A percentile compares a stretch with the other conserved stretches of the same genome.
Conservation (phyloP, 2,113 vertebrate genomes). For the Sisor rabdophorus region DNA sequence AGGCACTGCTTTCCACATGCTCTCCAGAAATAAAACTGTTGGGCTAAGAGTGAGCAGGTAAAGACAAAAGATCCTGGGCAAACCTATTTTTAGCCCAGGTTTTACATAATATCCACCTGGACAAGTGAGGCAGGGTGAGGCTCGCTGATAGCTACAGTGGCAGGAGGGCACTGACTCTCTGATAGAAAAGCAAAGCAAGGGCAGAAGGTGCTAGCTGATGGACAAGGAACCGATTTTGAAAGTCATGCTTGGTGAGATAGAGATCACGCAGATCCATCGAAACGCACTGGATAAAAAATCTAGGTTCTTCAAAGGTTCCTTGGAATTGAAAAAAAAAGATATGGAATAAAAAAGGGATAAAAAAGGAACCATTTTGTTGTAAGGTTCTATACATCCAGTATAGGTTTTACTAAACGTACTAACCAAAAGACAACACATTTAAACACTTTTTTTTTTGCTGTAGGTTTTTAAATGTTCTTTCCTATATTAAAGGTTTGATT, state of each 20-base stretch:
- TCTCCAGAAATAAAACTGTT: constrained; percentile 78
- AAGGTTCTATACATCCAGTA: background rate
- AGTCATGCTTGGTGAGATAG: constrained; percentile 21
- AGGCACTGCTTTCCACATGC: constrained; percentile 71
- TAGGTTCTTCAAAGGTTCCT: background rate
- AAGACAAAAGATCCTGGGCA: constrained; percentile 80
- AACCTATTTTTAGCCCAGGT: constrained; percentile 73
- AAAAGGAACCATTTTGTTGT: background rate
- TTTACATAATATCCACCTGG: constrained; percentile 71
- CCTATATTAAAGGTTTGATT: no score
- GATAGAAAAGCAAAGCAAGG: constrained; percentile 45
- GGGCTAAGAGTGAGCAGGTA: constrained; percentile 79
- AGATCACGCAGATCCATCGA: constrained; percentile 19
- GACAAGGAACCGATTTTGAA: constrained; percentile 4
- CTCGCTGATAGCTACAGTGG: constrained; percentile 52
- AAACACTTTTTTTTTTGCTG: background rate
- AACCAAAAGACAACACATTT: background rate
- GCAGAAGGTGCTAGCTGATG: background rate
- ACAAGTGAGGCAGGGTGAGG: constrained; percentile 55
- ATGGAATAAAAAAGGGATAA: background rate
- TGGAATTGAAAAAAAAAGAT: background rate
- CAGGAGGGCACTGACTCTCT: constrained; percentile 36
- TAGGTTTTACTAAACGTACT: background rate
- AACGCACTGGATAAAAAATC: background rate
- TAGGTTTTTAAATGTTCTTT: background rate